Percentiles rank a stretch among this genome's conserved stretches.
Evolutionary conservation across 2,113 vertebrate genomes (phyloP).

Genomic region (Amblyornis subalaris): DNA sequence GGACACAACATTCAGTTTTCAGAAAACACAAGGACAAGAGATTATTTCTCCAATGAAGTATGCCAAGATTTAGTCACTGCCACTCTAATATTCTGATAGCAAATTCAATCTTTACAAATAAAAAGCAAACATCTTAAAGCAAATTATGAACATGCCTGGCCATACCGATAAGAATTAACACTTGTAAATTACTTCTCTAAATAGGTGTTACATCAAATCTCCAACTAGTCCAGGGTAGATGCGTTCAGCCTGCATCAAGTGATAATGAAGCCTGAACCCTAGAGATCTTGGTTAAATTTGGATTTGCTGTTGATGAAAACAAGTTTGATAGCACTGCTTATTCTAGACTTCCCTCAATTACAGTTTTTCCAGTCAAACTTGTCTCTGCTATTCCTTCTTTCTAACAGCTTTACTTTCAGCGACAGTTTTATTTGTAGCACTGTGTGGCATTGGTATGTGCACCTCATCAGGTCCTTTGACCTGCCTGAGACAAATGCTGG

Average conservation of each 20-base stretch:
- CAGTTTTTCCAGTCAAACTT: background rate
- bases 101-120: slow-evolving; percentile 3
- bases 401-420: background rate
- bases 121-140: background rate
- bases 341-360: background rate
- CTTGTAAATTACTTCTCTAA: slow-evolving; percentile 19
- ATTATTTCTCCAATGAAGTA: background rate
- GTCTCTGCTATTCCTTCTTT: background rate
- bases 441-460: rapidly evolving
- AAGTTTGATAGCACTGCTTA: background rate
- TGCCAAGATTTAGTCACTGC: background rate
- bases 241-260: background rate
- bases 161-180: background rate
- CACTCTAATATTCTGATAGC: background rate
- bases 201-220: background rate
- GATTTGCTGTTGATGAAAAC: background rate
- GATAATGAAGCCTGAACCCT: background rate
- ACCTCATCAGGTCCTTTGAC: background rate
- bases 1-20: background rate
- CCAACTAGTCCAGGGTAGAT: background rate
- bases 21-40: background rate
- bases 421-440: background rate
- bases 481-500: background rate
- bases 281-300: background rate
- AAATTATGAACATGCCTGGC: background rate